Base-by-base conservation (phyloP, 2,113 vertebrate genomes). In the Anser brachyrhynchus region DNA sequence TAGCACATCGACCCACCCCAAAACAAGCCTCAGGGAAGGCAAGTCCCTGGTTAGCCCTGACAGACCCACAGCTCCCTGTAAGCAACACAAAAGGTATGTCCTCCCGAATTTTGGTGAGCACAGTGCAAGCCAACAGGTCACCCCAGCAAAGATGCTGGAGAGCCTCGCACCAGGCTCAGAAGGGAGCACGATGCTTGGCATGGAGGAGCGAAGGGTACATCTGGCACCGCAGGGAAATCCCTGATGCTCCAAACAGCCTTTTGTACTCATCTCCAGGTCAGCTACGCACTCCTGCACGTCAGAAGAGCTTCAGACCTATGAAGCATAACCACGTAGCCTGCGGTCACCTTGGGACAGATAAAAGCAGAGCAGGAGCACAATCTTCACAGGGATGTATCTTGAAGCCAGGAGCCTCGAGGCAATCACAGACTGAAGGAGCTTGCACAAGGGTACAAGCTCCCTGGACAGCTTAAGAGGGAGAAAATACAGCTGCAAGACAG, bases 271-370 rank as follows among this genome's bases (percentile, higher is more conserved):
- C 71, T 73, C 66, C 20, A 39, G 20, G 17, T 76, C 64, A 76
- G 43, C 1, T 3, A 26, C n/a, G 29, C 21, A 39, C 43, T 14
- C 0, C 0, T 49, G 54, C 70, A 75, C 23, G 20, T 3, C 28
- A 20, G 35, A 82, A 82, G 29, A 65, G 44, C 43, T 52, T 43
- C 41, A 58, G 10, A 71, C 25, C 44, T 13, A 11, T 0, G 1
- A n/a, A 25, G 31, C 2, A 11, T 44, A 66, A 76, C 58, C 5
- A 0, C 51, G 26, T 46, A 43, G 41, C 29, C 70, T n/a, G 31
- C 9, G 0, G 55, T 66, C 62, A 80, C 81, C 73, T 81, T 73
- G 74, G 62, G 64, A 91, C 44, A 78, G 70, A 57, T 6, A 67
- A 90, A 65, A 79, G 44, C 44, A 46, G 64, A 87, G 62, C 39